Percentiles rank a stretch among this genome's conserved stretches.
These are phyloP conservation scores for Orthosia cruda DNA, from an alignment of 2,888 invertebrate genomes.

Conservation along the genomic window DNA sequence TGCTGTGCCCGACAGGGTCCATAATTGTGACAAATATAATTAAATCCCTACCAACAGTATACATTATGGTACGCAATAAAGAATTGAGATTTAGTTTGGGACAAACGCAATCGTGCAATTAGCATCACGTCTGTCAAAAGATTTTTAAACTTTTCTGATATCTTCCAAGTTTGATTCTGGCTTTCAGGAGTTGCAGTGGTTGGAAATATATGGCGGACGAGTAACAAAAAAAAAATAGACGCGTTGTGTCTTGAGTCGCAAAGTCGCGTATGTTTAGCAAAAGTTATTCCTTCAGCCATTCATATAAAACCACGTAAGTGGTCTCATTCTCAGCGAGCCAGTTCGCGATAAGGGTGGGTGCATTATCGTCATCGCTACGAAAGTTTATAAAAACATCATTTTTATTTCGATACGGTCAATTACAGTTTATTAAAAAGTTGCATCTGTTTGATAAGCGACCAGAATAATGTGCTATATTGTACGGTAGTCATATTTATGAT, in stretches of 20 bases:
- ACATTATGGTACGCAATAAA: no score
- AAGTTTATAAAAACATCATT: constrained; percentile 45
- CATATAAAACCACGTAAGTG: constrained; percentile 54
- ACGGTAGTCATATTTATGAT: not conserved
- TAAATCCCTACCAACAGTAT: no score
- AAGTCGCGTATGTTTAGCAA: constrained; percentile 17
- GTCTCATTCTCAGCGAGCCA: constrained; percentile 34
- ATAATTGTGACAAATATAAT: no score
- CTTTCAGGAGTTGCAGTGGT: not conserved
- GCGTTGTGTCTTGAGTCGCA: not conserved
- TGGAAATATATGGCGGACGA: not conserved
- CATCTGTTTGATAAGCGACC: constrained; percentile 3
- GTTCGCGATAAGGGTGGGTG: constrained; percentile 54
- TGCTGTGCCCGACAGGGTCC: no score
- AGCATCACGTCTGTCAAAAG: not conserved
- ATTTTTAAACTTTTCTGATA: not conserved
- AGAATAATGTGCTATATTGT: not conserved
- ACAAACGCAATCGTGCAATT: not conserved
- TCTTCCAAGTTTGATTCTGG: no score
- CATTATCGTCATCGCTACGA: constrained; percentile 50
- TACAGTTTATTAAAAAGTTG: constrained; percentile 24
- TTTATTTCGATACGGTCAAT: constrained; percentile 43
- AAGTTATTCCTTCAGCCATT: constrained; percentile 21
- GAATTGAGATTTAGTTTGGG: no score
- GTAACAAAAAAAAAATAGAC: not conserved